Evolutionary conservation across 2,797 vertebrate species (phyloP).

Genomic region (Enoplosus armatus): DNA sequence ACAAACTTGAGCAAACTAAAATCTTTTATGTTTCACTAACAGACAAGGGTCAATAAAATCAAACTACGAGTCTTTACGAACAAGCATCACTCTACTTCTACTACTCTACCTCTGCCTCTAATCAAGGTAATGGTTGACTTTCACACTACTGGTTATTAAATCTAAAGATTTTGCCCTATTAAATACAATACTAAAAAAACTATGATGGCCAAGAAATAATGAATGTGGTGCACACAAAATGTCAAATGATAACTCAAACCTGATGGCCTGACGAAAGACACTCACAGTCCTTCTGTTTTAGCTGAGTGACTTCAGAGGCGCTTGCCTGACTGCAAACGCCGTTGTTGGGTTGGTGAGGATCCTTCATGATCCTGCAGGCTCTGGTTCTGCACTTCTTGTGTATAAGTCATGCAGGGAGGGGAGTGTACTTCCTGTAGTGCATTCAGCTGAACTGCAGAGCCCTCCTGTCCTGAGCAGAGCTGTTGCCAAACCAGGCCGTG

Average conservation of each 20-base stretch:
- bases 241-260: neutral
- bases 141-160: neutral
- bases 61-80: neutral
- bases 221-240: neutral
- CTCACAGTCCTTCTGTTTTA: no score
- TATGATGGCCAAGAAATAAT: neutral
- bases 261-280: no score
- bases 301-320: no score
- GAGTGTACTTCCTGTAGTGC: no score
- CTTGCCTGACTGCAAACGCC: no score
- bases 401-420: no score
- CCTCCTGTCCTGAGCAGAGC: no score
- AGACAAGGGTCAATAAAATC: neutral
- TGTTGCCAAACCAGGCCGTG: no score
- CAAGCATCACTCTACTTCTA: neutral
- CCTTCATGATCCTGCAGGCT: no score
- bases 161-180: neutral
- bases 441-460: no score
- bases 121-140: neutral
- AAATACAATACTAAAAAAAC: neutral
- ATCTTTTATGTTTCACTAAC: neutral
- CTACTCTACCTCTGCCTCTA: neutral
- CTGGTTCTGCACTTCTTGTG: no score
- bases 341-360: no score
- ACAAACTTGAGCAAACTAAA: neutral